phyloP scores from a whole-genome alignment of 2,113 vertebrate genomes.

The Thermophis baileyi region DNA sequence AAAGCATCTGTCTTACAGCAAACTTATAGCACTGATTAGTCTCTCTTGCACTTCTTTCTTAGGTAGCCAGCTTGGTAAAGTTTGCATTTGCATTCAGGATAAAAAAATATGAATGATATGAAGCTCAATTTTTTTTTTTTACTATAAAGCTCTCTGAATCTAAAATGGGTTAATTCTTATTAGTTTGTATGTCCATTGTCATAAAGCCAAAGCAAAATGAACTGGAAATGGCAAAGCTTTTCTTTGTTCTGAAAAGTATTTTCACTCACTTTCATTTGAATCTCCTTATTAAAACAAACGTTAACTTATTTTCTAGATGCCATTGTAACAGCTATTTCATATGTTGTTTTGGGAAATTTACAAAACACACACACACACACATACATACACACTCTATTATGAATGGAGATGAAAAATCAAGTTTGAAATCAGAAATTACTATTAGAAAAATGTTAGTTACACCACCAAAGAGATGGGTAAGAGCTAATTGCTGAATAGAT shows the following conservation, averaged over 20 bases:
- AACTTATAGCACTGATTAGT: background rate
- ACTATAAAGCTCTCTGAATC: background rate
- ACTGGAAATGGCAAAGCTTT: background rate
- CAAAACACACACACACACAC: background rate
- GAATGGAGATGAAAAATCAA: background rate
- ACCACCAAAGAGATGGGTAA: background rate
- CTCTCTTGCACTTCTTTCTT: background rate
- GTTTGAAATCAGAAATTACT: conserved; percentile 1
- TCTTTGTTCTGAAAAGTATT: background rate
- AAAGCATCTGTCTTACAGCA: conserved; percentile 20
- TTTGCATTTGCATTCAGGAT: background rate
- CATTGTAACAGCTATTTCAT: background rate
- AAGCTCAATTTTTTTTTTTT: background rate
- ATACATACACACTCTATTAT: background rate
- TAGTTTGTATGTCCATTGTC: background rate
- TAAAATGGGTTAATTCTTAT: background rate
- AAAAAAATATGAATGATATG: conserved; percentile 4
- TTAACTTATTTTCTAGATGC: background rate
- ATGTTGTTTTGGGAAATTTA: background rate
- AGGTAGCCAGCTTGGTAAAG: background rate
- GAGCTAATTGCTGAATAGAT: background rate
- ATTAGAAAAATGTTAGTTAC: background rate
- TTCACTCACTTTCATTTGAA: background rate
- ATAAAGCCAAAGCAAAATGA: background rate
- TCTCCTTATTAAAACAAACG: background rate